These are phyloP conservation scores for Eulacestoma nigropectus DNA, from an alignment of 2,113 vertebrate genomes.

Conservation along the genomic window DNA sequence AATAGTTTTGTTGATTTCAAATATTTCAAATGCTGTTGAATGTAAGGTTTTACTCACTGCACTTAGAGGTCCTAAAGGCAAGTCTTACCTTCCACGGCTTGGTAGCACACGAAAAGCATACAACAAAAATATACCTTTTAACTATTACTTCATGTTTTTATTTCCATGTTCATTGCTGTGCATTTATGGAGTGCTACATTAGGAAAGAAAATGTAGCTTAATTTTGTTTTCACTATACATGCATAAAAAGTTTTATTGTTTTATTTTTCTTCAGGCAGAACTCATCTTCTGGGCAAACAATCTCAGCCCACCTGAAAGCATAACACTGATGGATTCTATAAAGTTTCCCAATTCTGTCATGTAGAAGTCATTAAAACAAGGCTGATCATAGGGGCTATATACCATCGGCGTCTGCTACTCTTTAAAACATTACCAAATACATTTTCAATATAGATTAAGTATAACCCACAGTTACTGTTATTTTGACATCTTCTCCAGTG, in stretches of 20 bases:
- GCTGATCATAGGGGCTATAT: not conserved
- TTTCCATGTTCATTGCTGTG: not conserved
- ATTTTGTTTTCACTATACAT: not conserved
- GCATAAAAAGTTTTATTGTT: not conserved
- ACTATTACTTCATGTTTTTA: not conserved
- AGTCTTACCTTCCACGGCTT: accelerated
- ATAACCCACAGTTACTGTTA: not conserved
- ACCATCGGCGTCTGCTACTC: not conserved
- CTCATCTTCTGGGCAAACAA: not conserved
- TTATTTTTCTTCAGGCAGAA: not conserved
- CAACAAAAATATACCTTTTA: accelerated
- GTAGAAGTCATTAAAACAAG: not conserved
- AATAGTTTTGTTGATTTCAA: not conserved
- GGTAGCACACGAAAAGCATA: not conserved
- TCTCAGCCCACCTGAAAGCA: not conserved
- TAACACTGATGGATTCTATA: not conserved
- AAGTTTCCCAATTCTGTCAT: not conserved
- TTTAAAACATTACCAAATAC: not conserved
- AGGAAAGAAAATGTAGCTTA: not conserved
- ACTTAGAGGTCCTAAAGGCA: not conserved
- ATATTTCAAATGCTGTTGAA: not conserved
- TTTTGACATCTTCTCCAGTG: not conserved
- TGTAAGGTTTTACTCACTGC: not conserved
- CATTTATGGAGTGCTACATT: not conserved
- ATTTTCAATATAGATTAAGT: not conserved